Conservation (phyloP, 2,797 vertebrate genomes). For the Artibeus jamaicensis region DNA sequence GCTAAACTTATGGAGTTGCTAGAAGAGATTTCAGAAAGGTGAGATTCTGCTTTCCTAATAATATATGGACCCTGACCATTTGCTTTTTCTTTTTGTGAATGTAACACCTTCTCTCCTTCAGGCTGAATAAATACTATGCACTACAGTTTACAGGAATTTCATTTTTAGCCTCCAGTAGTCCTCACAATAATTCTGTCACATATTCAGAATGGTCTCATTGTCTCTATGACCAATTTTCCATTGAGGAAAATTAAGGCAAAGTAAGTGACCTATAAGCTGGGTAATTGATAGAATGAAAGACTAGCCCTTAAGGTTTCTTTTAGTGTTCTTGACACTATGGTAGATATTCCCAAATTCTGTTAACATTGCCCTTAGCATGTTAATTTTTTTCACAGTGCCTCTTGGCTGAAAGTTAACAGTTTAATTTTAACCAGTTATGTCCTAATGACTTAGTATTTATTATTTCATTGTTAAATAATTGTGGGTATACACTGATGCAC, state of each 20-base stretch:
- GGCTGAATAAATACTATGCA: not conserved
- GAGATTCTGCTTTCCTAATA: constrained; percentile 40
- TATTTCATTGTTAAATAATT: constrained; percentile 3
- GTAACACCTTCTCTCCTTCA: not conserved
- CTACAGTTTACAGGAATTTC: not conserved
- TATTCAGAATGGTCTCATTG: not conserved
- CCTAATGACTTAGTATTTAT: not conserved
- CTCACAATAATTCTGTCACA: not conserved
- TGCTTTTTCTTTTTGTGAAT: not conserved
- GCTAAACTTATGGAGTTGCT: constrained; percentile 97
- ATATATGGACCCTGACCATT: not conserved
- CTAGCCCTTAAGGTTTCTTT: not conserved
- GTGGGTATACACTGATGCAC: not conserved
- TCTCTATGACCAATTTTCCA: not conserved
- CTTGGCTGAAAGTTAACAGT: not conserved
- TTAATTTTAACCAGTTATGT: not conserved
- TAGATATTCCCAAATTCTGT: not conserved
- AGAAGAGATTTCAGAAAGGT: constrained; percentile 98
- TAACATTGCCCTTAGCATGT: not conserved
- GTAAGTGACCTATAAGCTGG: not conserved
- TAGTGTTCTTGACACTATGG: not conserved
- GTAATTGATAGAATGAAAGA: not conserved
- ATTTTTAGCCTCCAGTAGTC: not conserved
- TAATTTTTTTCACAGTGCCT: not conserved
- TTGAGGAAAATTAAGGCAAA: not conserved